Conservation (phyloP, 2,113 vertebrate genomes). For the Microcebus ravelobensis region DNA sequence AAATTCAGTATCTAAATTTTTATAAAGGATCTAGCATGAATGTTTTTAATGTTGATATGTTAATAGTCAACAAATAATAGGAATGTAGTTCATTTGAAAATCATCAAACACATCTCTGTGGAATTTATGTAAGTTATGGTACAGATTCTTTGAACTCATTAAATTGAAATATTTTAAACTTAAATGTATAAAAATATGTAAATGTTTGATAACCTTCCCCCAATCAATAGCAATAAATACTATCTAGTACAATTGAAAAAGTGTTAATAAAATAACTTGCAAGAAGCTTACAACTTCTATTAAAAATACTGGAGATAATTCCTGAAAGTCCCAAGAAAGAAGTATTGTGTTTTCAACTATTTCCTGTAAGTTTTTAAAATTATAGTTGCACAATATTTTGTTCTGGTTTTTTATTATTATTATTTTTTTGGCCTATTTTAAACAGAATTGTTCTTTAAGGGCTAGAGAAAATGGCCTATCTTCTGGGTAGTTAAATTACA, state of each 20-base stretch:
- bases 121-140: not conserved
- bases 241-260: not conserved
- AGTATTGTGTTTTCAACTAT: not conserved
- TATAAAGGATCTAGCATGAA: not conserved
- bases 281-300: not conserved
- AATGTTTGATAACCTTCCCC: not conserved
- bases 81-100: not conserved
- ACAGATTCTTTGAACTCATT: not conserved
- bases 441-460: slow-evolving; percentile 6
- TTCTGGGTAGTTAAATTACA: slow-evolving; percentile 57
- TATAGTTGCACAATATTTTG: not conserved
- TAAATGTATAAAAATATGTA: slow-evolving; percentile 43
- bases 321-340: not conserved
- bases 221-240: not conserved
- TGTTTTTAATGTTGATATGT: not conserved
- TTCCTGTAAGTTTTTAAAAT: slow-evolving; percentile 45
- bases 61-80: not conserved
- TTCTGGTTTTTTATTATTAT: not conserved
- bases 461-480: slow-evolving; percentile 33
- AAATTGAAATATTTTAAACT: not conserved
- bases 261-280: not conserved
- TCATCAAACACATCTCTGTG: not conserved
- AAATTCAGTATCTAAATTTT: not conserved
- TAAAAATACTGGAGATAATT: not conserved
- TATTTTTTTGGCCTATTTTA: not conserved